Conservation (phyloP, 1,140 invertebrate genomes). For the Scylla paramamosain region DNA sequence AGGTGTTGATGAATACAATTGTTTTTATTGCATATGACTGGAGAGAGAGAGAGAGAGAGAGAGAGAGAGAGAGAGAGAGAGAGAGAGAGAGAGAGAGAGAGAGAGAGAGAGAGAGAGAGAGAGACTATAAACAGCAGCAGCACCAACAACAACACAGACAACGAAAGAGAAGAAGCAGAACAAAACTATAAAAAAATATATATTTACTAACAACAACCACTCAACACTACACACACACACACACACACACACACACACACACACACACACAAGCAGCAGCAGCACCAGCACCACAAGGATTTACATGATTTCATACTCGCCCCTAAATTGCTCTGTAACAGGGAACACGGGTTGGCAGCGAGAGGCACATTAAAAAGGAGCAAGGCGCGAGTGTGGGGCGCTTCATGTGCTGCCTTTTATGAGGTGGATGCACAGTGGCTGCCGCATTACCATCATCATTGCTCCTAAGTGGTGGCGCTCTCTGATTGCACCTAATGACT, state of each 20-base stretch:
- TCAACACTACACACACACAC: conserved; percentile 40
- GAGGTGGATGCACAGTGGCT: no score
- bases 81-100: conserved; percentile 37
- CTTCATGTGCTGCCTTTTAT: no score
- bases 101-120: conserved; percentile 31
- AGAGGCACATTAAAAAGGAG: no score
- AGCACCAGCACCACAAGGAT: not conserved
- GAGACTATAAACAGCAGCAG: not conserved
- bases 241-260: conserved; percentile 58
- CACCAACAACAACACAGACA: not conserved
- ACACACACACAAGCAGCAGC: conserved; percentile 33
- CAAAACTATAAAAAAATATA: not conserved
- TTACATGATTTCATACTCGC: no score
- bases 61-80: not conserved
- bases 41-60: not conserved
- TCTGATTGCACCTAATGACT: no score
- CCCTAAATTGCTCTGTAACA: no score
- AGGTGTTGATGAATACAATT: not conserved
- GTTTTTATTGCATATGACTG: not conserved
- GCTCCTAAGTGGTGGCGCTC: no score
- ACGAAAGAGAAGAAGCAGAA: not conserved
- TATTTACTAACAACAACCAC: not conserved
- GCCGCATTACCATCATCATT: no score
- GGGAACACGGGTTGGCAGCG: no score
- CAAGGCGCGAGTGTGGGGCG: no score